Evolutionary conservation across 2,113 vertebrate species (phyloP).

Genomic region (human): DNA sequence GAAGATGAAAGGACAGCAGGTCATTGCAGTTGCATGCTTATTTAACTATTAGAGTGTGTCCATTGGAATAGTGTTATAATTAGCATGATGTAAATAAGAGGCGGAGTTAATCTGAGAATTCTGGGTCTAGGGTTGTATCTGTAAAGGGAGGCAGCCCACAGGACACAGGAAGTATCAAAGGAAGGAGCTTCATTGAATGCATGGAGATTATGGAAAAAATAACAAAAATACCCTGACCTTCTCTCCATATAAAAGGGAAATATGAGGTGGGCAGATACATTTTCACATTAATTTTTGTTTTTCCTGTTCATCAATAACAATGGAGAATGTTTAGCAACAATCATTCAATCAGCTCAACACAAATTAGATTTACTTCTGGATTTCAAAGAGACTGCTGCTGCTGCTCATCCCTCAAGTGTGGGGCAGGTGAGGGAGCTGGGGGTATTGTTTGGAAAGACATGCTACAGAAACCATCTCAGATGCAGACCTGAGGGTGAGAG

Average conservation of each 20-base stretch:
- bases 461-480: background rate
- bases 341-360: background rate
- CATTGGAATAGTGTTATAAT: background rate
- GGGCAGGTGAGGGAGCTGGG: accelerated
- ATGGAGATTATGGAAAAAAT: background rate
- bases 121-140: background rate
- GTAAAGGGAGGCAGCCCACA: background rate
- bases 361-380: background rate
- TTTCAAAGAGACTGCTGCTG: background rate
- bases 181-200: background rate
- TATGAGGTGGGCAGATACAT: background rate
- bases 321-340: background rate
- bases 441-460: background rate
- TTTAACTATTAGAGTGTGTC: background rate
- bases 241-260: background rate
- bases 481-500: background rate
- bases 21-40: background rate
- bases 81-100: background rate
- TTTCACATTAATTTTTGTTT: background rate
- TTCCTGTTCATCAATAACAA: background rate
- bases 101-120: background rate
- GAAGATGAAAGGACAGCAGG: background rate
- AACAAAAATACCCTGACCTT: background rate
- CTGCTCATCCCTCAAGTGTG: background rate
- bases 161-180: background rate